Percentiles rank a stretch among this genome's conserved stretches.
These are phyloP conservation scores for Synanthedon tipuliformis DNA, from an alignment of 2,888 invertebrate genomes.

Conservation along the genomic window DNA sequence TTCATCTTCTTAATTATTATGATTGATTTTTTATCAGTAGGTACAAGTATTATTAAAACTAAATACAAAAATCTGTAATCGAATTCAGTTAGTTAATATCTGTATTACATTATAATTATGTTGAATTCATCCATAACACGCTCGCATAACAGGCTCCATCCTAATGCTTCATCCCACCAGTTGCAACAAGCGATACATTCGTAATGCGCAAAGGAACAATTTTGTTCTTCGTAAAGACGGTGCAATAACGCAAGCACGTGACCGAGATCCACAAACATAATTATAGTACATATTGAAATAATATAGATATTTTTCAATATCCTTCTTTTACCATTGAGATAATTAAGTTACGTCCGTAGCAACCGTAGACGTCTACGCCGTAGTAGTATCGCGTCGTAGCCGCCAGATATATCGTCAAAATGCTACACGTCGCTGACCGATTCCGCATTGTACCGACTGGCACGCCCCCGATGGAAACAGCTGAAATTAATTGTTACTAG, in stretches of 20 bases:
- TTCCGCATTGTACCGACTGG: constrained; percentile 22
- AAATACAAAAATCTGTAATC: no score
- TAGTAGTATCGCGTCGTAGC: constrained; percentile 3
- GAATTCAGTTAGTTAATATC: no score
- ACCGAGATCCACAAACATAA: constrained; percentile 1
- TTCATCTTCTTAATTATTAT: no score
- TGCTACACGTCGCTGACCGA: constrained; percentile 31
- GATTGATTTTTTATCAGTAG: no score
- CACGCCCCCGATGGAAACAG: constrained; percentile 16
- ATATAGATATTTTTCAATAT: no score
- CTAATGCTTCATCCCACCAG: constrained; percentile 7
- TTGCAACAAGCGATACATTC: constrained; percentile 20
- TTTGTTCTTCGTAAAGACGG: constrained; percentile 7
- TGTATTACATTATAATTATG: no score
- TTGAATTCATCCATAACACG: neutral
- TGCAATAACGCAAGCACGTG: constrained; percentile 8
- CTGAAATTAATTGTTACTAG: constrained; percentile 33
- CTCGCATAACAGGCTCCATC: no score
- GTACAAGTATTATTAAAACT: no score
- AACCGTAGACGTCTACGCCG: constrained; percentile 4
- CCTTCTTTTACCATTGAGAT: constrained; percentile 1
- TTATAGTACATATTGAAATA: neutral
- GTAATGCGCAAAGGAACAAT: constrained; percentile 23
- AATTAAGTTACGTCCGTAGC: constrained; percentile 7
- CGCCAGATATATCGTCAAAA: constrained; percentile 25